Conservation (phyloP, 2,113 vertebrate genomes). For the Bubo blakistoni region DNA sequence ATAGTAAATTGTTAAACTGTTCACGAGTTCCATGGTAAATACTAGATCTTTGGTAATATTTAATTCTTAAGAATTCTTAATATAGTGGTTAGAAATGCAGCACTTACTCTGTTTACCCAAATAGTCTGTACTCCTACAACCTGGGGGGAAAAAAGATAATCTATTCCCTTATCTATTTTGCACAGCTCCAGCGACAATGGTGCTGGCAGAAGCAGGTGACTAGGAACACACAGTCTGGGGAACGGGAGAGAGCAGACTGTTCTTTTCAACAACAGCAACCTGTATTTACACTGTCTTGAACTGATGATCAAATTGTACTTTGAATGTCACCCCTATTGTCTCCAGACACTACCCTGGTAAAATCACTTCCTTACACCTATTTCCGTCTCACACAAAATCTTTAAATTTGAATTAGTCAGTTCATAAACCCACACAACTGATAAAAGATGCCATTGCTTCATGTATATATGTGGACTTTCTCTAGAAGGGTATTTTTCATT, state of each 20-base stretch:
- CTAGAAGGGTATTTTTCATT: neutral
- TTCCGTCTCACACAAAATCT: neutral
- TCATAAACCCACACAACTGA: neutral
- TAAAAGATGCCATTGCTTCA: neutral
- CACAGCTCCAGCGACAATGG: neutral
- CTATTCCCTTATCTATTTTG: neutral
- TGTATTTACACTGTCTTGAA: neutral
- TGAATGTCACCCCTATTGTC: neutral
- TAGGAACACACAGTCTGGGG: neutral
- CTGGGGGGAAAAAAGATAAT: neutral
- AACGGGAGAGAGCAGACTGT: neutral
- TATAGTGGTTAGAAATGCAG: neutral
- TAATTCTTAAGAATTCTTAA: slow-evolving; percentile 3
- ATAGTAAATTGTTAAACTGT: neutral
- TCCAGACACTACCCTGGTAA: neutral
- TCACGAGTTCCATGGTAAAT: slow-evolving; percentile 11
- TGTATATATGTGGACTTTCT: neutral
- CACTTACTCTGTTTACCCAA: neutral
- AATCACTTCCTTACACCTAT: neutral
- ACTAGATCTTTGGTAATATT: neutral
- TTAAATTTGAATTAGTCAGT: neutral
- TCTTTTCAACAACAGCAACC: neutral
- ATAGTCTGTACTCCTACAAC: neutral
- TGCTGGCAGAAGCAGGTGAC: neutral
- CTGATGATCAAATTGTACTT: neutral